phyloP scores from a whole-genome alignment of 1,140 invertebrate genomes.

The Lordiphosa stackelbergi region DNA sequence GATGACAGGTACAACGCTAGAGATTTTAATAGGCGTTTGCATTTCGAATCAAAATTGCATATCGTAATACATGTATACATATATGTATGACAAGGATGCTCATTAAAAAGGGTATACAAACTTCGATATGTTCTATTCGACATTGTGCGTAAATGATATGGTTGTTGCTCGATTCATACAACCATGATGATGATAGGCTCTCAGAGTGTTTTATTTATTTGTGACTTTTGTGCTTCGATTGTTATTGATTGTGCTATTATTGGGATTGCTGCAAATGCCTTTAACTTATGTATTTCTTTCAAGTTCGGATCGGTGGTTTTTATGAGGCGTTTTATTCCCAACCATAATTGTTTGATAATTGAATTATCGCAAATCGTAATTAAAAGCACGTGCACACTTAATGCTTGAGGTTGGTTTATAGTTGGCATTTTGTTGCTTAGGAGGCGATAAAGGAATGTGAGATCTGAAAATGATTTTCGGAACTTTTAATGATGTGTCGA shows the following conservation, averaged over 20 bases:
- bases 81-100: too few species aligned
- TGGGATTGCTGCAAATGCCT: conserved; percentile 12
- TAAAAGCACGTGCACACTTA: conserved; percentile 52
- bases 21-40: too few species aligned
- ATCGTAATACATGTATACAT: too few species aligned
- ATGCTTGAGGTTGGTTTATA: conserved; percentile 23
- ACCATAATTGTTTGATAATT: conserved; percentile 68
- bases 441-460: too few species aligned
- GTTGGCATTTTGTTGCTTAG: background rate
- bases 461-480: too few species aligned
- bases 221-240: background rate
- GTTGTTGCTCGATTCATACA: background rate
- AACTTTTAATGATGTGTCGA: too few species aligned
- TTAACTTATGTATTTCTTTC: too few species aligned
- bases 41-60: too few species aligned
- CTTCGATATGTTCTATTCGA: too few species aligned
- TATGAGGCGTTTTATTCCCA: conserved; percentile 51
- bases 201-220: conserved; percentile 33
- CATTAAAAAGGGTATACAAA: too few species aligned
- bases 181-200: conserved; percentile 7
- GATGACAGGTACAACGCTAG: too few species aligned
- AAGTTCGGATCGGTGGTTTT: conserved; percentile 2
- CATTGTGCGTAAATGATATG: too few species aligned
- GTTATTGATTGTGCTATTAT: background rate
- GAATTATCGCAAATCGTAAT: conserved; percentile 66